Evolutionary conservation across 2,888 invertebrate species (phyloP), one percentile per base, ranked within the genome.

Genomic region (Chalcosyrphus nemorum): DNA sequence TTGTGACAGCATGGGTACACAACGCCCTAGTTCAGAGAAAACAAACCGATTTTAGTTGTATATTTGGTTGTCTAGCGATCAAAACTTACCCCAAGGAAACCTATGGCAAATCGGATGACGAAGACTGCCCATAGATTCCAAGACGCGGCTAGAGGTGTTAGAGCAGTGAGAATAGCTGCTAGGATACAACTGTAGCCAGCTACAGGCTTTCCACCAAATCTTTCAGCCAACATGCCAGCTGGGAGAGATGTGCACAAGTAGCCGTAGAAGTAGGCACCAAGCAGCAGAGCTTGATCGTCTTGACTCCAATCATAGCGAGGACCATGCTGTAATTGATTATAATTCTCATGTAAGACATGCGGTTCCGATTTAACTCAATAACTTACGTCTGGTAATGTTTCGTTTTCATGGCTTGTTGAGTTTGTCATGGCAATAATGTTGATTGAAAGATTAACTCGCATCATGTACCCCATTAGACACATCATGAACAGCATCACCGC

Each of bases 391-490:
- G 89, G 88, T 13, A 88, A 76, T 5, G 84, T 86, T 41, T 87
- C 87, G 19, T 70, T 78, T 9, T 7, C 35, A 11, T 65, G 1
- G 2, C 35, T 21, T 4, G 88, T 87, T 13, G 92, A 91, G 45
- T 89, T 91, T 13, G 90, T 87, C 95, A 95, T 95, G 4, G 95
- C 95, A 52, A 95, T 93, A 43, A 95, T 92, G 87, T 94, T 95
- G 61, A 96, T 94, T 13, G 95, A 95, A 92, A 96, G 94, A 89
- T 96, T 96, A 1, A 95, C 94, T 61, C 95, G 93, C 86, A 95
- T 92, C 94, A 95, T 95, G 91, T 96, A 96, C 13, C 93, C 93
- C 86, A 95, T 93, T 92, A 95, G 94, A 87, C 95, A 95, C 85
- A 94, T 93, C 76, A 95, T 94, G 89, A 96, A 95, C 86, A 95